These are phyloP conservation scores for Eriosoma lanigerum DNA, from an alignment of 1,140 invertebrate genomes.

Conservation along the genomic window DNA sequence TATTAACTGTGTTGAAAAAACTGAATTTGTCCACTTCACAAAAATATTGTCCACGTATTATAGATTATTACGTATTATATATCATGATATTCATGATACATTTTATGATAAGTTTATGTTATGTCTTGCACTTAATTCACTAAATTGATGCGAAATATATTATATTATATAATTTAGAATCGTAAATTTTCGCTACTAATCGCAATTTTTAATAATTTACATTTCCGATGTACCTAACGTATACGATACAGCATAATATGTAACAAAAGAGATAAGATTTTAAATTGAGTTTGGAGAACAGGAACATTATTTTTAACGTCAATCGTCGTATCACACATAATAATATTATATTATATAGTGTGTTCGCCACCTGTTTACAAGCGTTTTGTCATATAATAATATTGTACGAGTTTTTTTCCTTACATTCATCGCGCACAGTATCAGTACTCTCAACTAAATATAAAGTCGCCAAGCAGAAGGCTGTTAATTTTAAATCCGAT, in stretches of 20 bases:
- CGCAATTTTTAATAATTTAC: too few relatives aligned
- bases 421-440: too few relatives aligned
- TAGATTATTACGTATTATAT: too few relatives aligned
- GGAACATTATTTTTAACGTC: neutral
- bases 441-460: neutral
- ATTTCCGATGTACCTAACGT: neutral
- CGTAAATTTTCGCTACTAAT: too few relatives aligned
- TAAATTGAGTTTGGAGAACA: neutral
- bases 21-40: too few relatives aligned
- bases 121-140: too few relatives aligned
- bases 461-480: neutral
- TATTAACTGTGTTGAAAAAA: too few relatives aligned
- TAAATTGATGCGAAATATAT: too few relatives aligned
- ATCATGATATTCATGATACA: too few relatives aligned
- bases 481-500: constrained; percentile 33
- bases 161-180: too few relatives aligned
- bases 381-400: neutral
- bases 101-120: too few relatives aligned
- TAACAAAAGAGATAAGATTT: neutral
- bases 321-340: neutral
- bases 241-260: neutral
- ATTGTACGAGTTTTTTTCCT: neutral
- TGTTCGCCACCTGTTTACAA: constrained; percentile 2
- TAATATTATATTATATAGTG: neutral
- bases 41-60: too few relatives aligned